Conservation (phyloP, 2,888 invertebrate species). For the Brachypalpus laphriformis region DNA sequence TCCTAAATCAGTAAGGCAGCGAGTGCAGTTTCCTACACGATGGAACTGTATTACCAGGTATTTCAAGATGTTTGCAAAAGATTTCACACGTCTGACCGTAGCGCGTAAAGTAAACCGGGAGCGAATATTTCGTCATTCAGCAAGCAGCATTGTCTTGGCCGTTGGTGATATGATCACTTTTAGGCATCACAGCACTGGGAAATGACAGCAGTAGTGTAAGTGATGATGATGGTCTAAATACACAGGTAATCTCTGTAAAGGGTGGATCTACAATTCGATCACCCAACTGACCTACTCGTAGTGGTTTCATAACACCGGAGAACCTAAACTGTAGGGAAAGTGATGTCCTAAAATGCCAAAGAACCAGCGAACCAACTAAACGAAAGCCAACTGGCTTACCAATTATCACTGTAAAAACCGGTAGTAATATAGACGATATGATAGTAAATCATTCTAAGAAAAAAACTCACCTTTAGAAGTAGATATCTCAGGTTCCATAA, state of each 20-base stretch:
- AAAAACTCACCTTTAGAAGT: constrained; percentile 32
- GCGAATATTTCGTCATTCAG: too few relatives aligned
- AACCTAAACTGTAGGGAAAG: constrained; percentile 88
- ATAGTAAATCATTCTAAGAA: neutral
- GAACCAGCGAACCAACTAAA: constrained; percentile 86
- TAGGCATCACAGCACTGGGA: constrained; percentile 87
- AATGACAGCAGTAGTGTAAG: constrained; percentile 86
- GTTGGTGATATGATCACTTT: too few relatives aligned
- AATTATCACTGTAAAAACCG: too few relatives aligned
- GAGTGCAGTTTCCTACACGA: too few relatives aligned
- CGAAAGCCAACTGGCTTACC: too few relatives aligned
- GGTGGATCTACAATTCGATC: constrained; percentile 85
- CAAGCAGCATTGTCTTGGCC: too few relatives aligned
- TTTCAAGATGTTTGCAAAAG: too few relatives aligned
- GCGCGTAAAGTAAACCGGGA: too few relatives aligned
- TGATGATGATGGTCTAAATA: constrained; percentile 85
- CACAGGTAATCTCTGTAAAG: constrained; percentile 85
- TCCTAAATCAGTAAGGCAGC: too few relatives aligned
- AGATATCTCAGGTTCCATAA: constrained; percentile 41
- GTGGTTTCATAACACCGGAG: constrained; percentile 80
- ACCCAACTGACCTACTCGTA: constrained; percentile 84
- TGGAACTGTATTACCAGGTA: too few relatives aligned
- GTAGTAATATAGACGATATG: too few relatives aligned
- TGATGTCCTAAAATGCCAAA: constrained; percentile 91
- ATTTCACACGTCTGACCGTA: too few relatives aligned